These are phyloP conservation scores for Nysson spinosus DNA, from an alignment of 2,888 invertebrate species.

Conservation along the genomic window DNA sequence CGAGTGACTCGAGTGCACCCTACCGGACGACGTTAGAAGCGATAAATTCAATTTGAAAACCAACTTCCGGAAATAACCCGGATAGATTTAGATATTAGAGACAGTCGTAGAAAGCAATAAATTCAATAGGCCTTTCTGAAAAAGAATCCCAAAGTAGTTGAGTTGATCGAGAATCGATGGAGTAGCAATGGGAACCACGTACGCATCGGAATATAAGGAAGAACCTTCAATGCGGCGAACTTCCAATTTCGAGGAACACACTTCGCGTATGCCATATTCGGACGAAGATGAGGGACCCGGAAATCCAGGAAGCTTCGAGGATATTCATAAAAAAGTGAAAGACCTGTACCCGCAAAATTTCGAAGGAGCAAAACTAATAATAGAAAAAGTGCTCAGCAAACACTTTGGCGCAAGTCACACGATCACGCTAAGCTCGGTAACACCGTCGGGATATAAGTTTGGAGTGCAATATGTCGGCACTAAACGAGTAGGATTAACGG, in stretches of 20 bases:
- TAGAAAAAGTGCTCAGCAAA: constrained; percentile 66
- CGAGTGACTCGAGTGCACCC: background rate
- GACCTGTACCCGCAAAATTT: constrained; percentile 71
- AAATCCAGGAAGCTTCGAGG: constrained; percentile 73
- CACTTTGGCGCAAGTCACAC: constrained; percentile 68
- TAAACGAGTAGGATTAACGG: constrained; percentile 65
- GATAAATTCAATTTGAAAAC: background rate
- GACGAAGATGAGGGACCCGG: constrained; percentile 62
- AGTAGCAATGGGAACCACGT: constrained; percentile 59
- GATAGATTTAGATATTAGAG: no score
- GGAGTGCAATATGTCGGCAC: constrained; percentile 67
- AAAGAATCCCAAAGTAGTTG: background rate
- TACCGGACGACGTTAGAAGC: background rate
- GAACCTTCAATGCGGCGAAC: constrained; percentile 14
- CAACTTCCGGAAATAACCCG: no score
- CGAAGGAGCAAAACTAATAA: constrained; percentile 66
- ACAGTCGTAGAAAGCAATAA: no score
- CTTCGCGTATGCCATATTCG: constrained; percentile 46
- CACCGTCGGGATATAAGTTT: constrained; percentile 72
- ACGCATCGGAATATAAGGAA: constrained; percentile 51
- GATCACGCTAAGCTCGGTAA: constrained; percentile 65
- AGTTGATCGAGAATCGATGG: background rate
- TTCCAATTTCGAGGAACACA: constrained; percentile 4
- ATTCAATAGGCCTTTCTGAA: no score
- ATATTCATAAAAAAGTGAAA: constrained; percentile 71